Conservation (phyloP, 2,888 invertebrate species). For the Sarcophaga carnaria region DNA sequence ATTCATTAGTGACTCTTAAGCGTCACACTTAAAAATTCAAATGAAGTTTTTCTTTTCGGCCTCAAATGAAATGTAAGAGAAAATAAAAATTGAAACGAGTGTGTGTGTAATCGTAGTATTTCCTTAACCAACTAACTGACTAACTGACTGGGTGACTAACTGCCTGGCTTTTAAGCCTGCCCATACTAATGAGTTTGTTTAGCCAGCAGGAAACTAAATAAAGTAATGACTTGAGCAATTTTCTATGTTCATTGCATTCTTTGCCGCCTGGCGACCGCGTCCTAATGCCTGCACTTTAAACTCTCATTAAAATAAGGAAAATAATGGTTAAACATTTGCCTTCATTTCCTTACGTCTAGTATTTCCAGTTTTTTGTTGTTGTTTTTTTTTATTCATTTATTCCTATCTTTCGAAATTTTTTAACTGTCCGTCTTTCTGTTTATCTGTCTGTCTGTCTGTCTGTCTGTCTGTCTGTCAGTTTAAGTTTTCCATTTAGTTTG, state of each 20-base stretch:
- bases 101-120: neutral
- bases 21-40: constrained; percentile 56
- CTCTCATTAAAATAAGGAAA: constrained; percentile 42
- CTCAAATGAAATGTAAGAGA: neutral
- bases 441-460: neutral
- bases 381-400: neutral
- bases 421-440: neutral
- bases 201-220: constrained; percentile 43
- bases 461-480: neutral
- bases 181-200: constrained; percentile 52
- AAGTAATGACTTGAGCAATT: constrained; percentile 45
- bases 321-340: constrained; percentile 9
- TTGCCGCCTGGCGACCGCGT: neutral
- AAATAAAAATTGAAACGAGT: neutral
- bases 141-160: constrained; percentile 1
- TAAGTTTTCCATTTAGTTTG: neutral
- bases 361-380: neutral
- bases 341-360: neutral
- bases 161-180: constrained; percentile 34
- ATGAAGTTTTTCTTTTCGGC: constrained; percentile 18
- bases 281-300: constrained; percentile 20
- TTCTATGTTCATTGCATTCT: neutral
- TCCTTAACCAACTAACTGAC: neutral
- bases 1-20: constrained; percentile 58
- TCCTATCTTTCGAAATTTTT: neutral